Evolutionary conservation across 2,113 vertebrate genomes (phyloP).

Genomic region (Spermophilus dauricus): DNA sequence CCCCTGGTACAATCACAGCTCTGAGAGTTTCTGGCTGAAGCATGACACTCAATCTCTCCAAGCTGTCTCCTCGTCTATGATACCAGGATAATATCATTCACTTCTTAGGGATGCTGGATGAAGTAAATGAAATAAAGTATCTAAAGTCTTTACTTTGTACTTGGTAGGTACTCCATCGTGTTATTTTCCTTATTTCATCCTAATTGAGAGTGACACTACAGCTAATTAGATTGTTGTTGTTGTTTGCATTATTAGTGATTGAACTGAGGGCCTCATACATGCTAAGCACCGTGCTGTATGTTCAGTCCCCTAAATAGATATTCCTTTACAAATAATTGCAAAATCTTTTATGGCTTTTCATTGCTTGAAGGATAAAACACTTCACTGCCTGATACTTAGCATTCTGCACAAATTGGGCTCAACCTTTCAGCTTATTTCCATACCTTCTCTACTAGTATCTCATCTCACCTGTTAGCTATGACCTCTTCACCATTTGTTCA

Average conservation of each 20-base stretch:
- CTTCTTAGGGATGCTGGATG: not conserved
- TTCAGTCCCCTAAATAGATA: not conserved
- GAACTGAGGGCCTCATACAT: not conserved
- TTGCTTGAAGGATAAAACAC: not conserved
- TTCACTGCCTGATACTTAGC: not conserved
- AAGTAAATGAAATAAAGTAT: not conserved
- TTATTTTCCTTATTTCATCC: not conserved
- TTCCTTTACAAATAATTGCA: not conserved
- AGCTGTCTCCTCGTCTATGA: not conserved
- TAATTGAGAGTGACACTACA: not conserved
- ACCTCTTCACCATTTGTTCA: not conserved
- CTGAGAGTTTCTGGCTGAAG: not conserved
- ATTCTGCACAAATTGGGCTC: not conserved
- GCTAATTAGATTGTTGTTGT: not conserved
- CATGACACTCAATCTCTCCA: not conserved
- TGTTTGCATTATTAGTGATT: not conserved
- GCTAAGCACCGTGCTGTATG: not conserved
- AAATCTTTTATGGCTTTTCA: not conserved
- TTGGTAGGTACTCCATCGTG: not conserved
- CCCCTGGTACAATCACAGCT: not conserved
- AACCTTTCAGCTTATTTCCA: not conserved
- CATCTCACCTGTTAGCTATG: not conserved
- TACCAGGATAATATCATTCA: not conserved
- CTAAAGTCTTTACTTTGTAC: not conserved
- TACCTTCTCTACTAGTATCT: not conserved